Evolutionary conservation across 2,797 vertebrate genomes (phyloP), one percentile per base, ranked within the genome.

Genomic region (Phataginus tricuspis): DNA sequence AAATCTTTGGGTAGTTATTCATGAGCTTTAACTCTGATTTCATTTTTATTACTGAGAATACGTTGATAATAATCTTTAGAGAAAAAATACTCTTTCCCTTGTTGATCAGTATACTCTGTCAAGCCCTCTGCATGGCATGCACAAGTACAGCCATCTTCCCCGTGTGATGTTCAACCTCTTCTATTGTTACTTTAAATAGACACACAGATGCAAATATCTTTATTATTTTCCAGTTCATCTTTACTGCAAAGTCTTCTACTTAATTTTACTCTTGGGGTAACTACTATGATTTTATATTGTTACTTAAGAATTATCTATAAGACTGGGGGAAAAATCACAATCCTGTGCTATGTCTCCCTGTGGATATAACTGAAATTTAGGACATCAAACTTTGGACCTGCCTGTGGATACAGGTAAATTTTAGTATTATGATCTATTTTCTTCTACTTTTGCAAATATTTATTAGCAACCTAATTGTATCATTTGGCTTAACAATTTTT

Each of bases 1-100:
- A 94, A 97, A 97, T 92, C 94, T 75, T 96, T 93, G 34, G 51
- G 79, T 86, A 98, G 92, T 96, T 78, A 66, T 92, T 93, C 27
- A 95, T 84, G 71, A 97, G 72, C 86, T 80, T 90, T 94, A 93
- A 37, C 92, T 91, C 96, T 53, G 82, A 69, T 82, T 63, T 11
- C 11, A 84, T 96, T 90, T 95, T 72, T 97, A 92, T 96, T 93
- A 79, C 82, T 84, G 71, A 71, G 27, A 64, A 51, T 51, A 51
- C 25, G 45, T 13, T 77, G 39, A 66, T 23, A 51, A 64, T 12
- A 59, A 49, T 66, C 1, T 88, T 86, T 91, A 59, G 13, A 79
- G 42, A 55, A 96, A 34, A 95, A 0, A 92, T 78, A 63, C 79
- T 78, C 19, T 53, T 91, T 18, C 87, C 23, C 86, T 80, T 83